Base-by-base conservation (phyloP, 1,140 invertebrate species). In the Scaptomyza graminum region DNA sequence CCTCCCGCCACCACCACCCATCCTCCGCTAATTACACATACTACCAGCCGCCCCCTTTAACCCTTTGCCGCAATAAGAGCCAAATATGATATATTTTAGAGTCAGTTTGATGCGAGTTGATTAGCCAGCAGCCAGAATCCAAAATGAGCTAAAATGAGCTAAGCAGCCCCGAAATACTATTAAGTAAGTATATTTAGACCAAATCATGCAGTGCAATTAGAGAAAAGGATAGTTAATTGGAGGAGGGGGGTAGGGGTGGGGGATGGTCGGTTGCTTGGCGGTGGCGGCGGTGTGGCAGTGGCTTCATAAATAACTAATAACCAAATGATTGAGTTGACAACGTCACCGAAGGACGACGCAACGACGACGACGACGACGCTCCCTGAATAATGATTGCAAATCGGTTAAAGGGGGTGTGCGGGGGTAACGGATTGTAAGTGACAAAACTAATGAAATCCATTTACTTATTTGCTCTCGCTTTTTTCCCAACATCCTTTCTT, bases 301-400 rank as follows among this genome's bases (percentile, higher is more conserved):
- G 31, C 55, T 64, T 50, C 25, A 69, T 69, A 69, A 74, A 69
- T 69, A 69, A 69, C 50, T 68, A 79, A 64, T 79, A 60, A 77
- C 51, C 51, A 68, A 74, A 73, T 79, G 69, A 77, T 77, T 68
- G 68, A 63, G 68, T 46, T 71, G 68, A 57, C 68, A 66, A 47
- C 46, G 62, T 71, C 60, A 64, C 12, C 61, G 61, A n/a, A n/a
- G n/a, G n/a, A n/a, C n/a, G n/a, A n/a, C n/a, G n/a, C n/a, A n/a
- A n/a, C n/a, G n/a, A n/a, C n/a, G n/a, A n/a, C n/a, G n/a, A n/a
- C n/a, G n/a, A 50, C 52, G 60, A 34, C 62, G 54, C 52, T 49
- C n/a, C 51, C 22, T 52, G 60, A 62, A 69, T 63, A 63, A 63
- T 28, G 39, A 69, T 69, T 69, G 59, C 51, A 39, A 56, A 25